phyloP scores from a whole-genome alignment of 2,797 vertebrate genomes.

The Fistularia commersonii region DNA sequence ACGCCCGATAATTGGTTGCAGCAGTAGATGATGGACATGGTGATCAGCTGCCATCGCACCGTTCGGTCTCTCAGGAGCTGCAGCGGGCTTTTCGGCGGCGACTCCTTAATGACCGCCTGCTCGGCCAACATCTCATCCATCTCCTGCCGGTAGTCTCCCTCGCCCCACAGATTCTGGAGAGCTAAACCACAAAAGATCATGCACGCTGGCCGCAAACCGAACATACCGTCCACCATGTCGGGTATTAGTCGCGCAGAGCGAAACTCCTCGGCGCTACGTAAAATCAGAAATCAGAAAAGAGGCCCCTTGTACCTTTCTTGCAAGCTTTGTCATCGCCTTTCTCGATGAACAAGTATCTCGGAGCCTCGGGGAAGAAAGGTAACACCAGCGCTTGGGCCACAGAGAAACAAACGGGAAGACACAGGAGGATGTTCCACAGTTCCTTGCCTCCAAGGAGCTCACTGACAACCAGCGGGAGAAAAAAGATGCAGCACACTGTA shows the following conservation, averaged over 20 bases:
- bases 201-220: too few relatives aligned
- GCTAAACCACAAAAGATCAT: slow-evolving; percentile 53
- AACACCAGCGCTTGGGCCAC: slow-evolving; percentile 70
- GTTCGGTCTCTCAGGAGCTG: slow-evolving; percentile 70
- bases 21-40: slow-evolving; percentile 54
- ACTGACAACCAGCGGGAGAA: slow-evolving; percentile 49
- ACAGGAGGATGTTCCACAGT: slow-evolving; percentile 77
- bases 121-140: slow-evolving; percentile 82
- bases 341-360: slow-evolving; percentile 83
- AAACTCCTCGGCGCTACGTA: too few relatives aligned
- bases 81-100: slow-evolving; percentile 58
- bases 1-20: slow-evolving; percentile 68
- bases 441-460: slow-evolving; percentile 78
- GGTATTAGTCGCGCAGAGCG: too few relatives aligned
- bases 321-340: slow-evolving; percentile 73
- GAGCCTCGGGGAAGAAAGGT: slow-evolving; percentile 84
- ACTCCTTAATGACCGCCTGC: slow-evolving; percentile 63
- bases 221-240: too few relatives aligned
- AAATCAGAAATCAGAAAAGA: background rate
- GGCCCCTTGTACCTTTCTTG: slow-evolving; percentile 68
- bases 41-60: slow-evolving; percentile 79
- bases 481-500: background rate
- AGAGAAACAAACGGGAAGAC: slow-evolving; percentile 60
- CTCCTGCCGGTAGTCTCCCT: slow-evolving; percentile 75
- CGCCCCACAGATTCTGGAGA: slow-evolving; percentile 82